Base-by-base conservation (phyloP, 2,888 invertebrate species). In the Hemithea aestivaria region DNA sequence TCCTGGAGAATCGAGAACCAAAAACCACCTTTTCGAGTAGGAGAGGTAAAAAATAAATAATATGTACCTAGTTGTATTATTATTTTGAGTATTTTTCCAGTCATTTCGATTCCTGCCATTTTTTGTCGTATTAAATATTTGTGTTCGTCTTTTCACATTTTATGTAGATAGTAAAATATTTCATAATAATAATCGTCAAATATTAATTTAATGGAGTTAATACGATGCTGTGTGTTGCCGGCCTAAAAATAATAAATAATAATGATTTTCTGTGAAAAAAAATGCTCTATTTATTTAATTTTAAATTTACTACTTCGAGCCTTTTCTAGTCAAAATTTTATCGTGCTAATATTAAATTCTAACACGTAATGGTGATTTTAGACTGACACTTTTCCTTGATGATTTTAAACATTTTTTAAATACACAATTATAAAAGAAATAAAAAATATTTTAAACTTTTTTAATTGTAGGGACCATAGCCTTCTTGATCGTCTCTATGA, bases 401-500 rank as follows among this genome's bases (percentile, higher is more conserved):
- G 51, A 57, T 67, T 68, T 64, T 58, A 52, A 16, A 16, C 3
- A 5, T 16, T 5, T 62, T 60, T 56, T 60, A 63, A 48, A 29
- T 27, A 50, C 54, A 54, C 55, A 62, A 59, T 66, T 66, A 51
- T 56, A 58, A 63, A 59, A 16, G 16, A 4, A 61, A 64, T 48
- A 62, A 68, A 68, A 63, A 62, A 66, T 66, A 52, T 56, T 51
- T 57, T 40, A 42, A 66, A 66, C 56, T 47, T 58, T 67, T 70
- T 71, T 66, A 51, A 73, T 67, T 69, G 75, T 82, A 81, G 83
- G 83, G 82, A 82, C 83, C 83, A 83, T 82, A 82, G 82, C 73
- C 54, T 58, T 63, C 58, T 51, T 50, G 51, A 60, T 54, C 47
- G 54, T 64, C 64, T 68, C 58, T 71, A 59, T 73, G 34, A 30